phyloP scores from a whole-genome alignment of 2,113 vertebrate species.

The Ceyx melanurus region DNA sequence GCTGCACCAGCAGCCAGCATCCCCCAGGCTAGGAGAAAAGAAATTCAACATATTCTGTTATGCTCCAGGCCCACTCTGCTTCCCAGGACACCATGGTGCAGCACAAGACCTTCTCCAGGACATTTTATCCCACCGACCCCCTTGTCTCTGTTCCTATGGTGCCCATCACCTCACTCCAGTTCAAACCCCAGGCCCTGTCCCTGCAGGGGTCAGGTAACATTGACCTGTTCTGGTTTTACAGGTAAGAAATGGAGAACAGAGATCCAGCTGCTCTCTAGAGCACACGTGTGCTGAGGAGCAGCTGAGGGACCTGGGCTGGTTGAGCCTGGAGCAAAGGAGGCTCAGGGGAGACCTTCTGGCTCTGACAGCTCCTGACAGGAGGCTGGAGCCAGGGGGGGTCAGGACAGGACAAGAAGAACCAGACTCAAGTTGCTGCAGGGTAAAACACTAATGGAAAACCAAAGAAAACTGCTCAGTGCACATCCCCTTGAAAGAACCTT shows the following conservation, averaged over 20 bases:
- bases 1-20: background rate
- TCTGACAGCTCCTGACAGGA: background rate
- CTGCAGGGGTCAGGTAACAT: background rate
- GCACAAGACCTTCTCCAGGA: background rate
- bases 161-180: background rate
- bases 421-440: background rate
- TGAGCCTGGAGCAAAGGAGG: background rate
- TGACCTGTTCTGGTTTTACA: background rate
- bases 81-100: background rate
- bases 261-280: background rate
- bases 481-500: background rate
- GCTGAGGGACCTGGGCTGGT: background rate
- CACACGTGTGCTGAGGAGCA: background rate
- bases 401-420: background rate
- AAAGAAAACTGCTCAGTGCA: background rate
- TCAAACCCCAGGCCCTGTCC: background rate
- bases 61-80: background rate
- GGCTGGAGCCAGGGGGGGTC: background rate
- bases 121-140: background rate
- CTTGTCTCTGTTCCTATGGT: rapidly evolving
- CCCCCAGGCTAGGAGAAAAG: background rate
- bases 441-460: background rate
- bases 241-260: background rate
- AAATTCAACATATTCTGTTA: background rate
- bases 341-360: background rate